phyloP scores from a whole-genome alignment of 1,140 invertebrate genomes.

The Ditylenchus dipsaci region DNA sequence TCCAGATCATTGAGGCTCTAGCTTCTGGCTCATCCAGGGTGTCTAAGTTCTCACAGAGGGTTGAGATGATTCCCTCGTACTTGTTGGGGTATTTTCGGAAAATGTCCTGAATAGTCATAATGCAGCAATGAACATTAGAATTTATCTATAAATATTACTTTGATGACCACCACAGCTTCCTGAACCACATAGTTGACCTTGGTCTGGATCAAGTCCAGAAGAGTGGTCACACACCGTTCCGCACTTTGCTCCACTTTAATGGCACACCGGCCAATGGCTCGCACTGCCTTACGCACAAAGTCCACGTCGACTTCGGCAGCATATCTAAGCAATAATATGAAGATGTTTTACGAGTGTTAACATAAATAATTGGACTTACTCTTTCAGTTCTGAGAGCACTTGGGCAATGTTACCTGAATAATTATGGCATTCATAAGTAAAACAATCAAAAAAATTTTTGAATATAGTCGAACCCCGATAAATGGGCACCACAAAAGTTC shows the following conservation, averaged over 20 bases:
- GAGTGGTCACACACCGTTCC: conserved; percentile 92
- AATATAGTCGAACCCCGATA: too few species aligned
- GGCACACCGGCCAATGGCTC: conserved; percentile 96
- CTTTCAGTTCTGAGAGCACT: conserved; percentile 95
- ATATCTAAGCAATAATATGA: conserved; percentile 63
- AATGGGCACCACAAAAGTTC: too few species aligned
- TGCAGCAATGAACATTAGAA: not conserved
- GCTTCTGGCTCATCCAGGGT: conserved; percentile 98
- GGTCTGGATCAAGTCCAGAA: conserved; percentile 98
- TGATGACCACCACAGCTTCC: conserved; percentile 99
- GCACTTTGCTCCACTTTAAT: conserved; percentile 99
- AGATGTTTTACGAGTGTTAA: conserved; percentile 3
- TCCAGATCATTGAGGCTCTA: conserved; percentile 99
- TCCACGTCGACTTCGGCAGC: conserved; percentile 99
- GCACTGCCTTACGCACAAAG: conserved; percentile 94
- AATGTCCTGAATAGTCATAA: conserved; percentile 69
- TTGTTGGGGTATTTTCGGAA: conserved; percentile 99
- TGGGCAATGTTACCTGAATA: conserved; percentile 79
- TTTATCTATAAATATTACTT: conserved; percentile 59
- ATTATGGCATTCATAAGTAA: too few species aligned
- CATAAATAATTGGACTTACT: conserved; percentile 64
- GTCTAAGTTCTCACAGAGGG: conserved; percentile 96
- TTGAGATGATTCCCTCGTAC: conserved; percentile 99
- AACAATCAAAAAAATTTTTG: too few species aligned
- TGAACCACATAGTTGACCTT: conserved; percentile 99